These are phyloP conservation scores for Athrips mouffetella DNA, from an alignment of 2,888 invertebrate species.

Conservation along the genomic window DNA sequence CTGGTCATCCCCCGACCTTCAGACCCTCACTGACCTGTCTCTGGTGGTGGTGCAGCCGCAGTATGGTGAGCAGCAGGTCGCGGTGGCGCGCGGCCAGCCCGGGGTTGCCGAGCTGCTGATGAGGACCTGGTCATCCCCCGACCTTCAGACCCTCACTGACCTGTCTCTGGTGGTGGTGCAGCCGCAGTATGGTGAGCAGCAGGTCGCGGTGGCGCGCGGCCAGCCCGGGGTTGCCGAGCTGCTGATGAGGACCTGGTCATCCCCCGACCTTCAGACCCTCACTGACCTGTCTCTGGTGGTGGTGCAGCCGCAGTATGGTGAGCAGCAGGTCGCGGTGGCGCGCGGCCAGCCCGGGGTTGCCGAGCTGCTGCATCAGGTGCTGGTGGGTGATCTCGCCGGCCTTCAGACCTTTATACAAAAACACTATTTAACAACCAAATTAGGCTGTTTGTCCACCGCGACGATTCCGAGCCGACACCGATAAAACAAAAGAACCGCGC, in stretches of 20 bases:
- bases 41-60: too few relatives aligned
- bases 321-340: constrained; percentile 85
- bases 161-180: constrained; percentile 67
- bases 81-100: too few relatives aligned
- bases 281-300: constrained; percentile 63
- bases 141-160: too few relatives aligned
- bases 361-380: constrained; percentile 86
- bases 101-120: too few relatives aligned
- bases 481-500: too few relatives aligned
- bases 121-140: too few relatives aligned
- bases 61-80: too few relatives aligned
- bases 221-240: constrained; percentile 85
- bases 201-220: constrained; percentile 86
- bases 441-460: too few relatives aligned
- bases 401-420: constrained; percentile 78
- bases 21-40: too few relatives aligned
- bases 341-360: constrained; percentile 85
- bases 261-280: constrained; percentile 87
- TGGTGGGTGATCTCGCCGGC: constrained; percentile 87
- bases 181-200: constrained; percentile 81
- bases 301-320: constrained; percentile 79
- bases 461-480: too few relatives aligned
- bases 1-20: too few relatives aligned
- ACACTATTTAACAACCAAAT: too few relatives aligned
- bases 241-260: constrained; percentile 85